Base-by-base conservation (phyloP, 2,113 vertebrate genomes). In the Lota lota region DNA sequence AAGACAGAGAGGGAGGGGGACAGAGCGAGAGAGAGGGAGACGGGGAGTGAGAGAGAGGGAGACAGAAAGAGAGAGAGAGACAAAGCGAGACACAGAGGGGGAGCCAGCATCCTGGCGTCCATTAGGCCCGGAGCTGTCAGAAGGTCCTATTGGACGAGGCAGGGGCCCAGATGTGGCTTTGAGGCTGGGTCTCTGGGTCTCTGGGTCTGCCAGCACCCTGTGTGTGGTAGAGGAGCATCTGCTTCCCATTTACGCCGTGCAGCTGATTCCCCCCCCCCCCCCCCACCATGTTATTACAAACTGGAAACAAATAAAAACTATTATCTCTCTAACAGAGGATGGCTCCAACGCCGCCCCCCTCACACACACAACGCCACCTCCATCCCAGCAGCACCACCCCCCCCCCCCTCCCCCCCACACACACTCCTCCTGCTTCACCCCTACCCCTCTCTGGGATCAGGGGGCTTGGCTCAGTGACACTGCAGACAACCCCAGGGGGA, bases 211-310 rank as follows among this genome's bases (percentile, higher is more conserved):
- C 90, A 90, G 85, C 80, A 16, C 85, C 79, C 82, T 79, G 88
- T 91, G 90, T 92, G 92, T 89, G 89, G 89, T 90, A 88, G 64
- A 50, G 70, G 56, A 83, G 56, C 65, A 90, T 92, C 85, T 92
- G 90, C 83, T 90, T 90, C 79, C 72, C 67, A 88, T 91, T 85
- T 75, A 80, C 65, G 54, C 69, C 61, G 60, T 79, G 80, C 75
- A 82, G 78, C 82, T 82, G 54, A 72, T 81, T 74, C 87, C 40
- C 68, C 86, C 74, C n/a, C n/a, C n/a, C n/a, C n/a, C n/a, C n/a
- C n/a, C n/a, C n/a, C n/a, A n/a, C n/a, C 84, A 70, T 88, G 77
- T 88, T 88, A 85, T 87, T 87, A 77, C 80, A 84, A 75, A 73
- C 78, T 84, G 78, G 78, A 87, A 90, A 86, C 82, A 85, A 92